A percentile compares a stretch with the other conserved stretches of the same genome.
phyloP scores from a whole-genome alignment of 2,113 vertebrate genomes.

The Rissa tridactyla region DNA sequence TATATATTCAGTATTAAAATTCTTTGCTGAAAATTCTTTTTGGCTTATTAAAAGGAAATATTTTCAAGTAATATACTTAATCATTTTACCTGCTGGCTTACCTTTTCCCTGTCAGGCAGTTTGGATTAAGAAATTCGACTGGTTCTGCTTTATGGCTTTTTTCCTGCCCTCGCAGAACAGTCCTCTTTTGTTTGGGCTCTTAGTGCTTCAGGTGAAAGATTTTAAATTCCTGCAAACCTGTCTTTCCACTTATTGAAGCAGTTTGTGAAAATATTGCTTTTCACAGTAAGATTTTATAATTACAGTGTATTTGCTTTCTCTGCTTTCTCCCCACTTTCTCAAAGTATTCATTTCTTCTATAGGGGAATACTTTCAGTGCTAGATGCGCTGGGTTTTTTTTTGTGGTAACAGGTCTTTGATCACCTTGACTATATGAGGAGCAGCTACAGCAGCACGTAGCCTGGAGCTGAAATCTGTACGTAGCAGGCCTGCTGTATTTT shows the following conservation, averaged over 20 bases:
- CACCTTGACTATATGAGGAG: neutral
- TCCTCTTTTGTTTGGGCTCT: conserved; percentile 6
- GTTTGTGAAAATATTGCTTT: neutral
- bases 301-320: neutral
- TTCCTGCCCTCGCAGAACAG: neutral
- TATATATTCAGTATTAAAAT: neutral
- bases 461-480: neutral
- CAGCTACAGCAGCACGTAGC: neutral
- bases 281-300: neutral
- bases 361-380: neutral
- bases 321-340: neutral
- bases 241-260: neutral
- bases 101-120: neutral
- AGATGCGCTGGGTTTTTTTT: neutral
- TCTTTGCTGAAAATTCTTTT: neutral
- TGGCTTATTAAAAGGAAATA: neutral
- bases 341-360: neutral
- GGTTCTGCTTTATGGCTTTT: neutral
- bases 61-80: neutral
- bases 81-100: neutral
- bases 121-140: conserved; percentile 3
- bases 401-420: neutral
- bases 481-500: neutral
- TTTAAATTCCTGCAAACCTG: conserved; percentile 20
- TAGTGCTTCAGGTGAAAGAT: conserved; percentile 10